Percentiles rank a stretch among this genome's conserved stretches.
Conservation (phyloP, 2,797 vertebrate genomes). For the Anas acuta region DNA sequence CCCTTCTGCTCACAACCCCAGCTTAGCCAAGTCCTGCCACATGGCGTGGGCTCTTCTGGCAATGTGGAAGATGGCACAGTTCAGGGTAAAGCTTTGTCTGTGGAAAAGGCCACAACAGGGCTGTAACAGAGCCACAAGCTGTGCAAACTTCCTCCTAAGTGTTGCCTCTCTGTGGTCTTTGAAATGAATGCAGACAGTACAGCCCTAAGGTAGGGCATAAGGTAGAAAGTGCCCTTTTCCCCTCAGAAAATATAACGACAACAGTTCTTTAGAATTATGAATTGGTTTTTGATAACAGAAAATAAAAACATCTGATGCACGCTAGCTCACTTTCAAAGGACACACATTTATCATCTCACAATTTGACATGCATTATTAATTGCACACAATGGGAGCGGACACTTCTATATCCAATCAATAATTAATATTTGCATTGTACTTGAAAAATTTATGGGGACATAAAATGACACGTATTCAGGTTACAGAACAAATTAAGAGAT, state of each 20-base stretch:
- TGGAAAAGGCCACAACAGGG: not conserved
- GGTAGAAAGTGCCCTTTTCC: not conserved
- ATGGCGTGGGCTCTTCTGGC: not conserved
- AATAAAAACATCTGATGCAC: not conserved
- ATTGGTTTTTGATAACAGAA: not conserved
- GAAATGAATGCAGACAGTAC: not conserved
- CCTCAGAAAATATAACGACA: not conserved
- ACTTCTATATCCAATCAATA: not conserved
- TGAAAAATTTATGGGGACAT: constrained; percentile 1
- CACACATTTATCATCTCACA: not conserved
- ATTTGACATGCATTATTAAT: not conserved
- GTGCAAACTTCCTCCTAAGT: not conserved
- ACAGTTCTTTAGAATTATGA: not conserved
- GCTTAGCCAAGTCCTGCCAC: not conserved
- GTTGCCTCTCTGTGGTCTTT: not conserved
- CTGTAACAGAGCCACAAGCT: not conserved
- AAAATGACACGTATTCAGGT: not conserved
- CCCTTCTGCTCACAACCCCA: not conserved
- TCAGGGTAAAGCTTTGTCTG: not conserved
- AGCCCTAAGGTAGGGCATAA: not conserved
- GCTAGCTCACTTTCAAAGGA: not conserved
- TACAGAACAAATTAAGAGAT: not conserved
- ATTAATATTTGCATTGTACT: not conserved
- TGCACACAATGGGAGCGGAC: not conserved
- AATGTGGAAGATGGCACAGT: accelerated